A percentile compares a stretch with the other conserved stretches of the same genome.
phyloP scores from a whole-genome alignment of 2,888 invertebrate genomes.

The Trissonchulus sp. region DNA sequence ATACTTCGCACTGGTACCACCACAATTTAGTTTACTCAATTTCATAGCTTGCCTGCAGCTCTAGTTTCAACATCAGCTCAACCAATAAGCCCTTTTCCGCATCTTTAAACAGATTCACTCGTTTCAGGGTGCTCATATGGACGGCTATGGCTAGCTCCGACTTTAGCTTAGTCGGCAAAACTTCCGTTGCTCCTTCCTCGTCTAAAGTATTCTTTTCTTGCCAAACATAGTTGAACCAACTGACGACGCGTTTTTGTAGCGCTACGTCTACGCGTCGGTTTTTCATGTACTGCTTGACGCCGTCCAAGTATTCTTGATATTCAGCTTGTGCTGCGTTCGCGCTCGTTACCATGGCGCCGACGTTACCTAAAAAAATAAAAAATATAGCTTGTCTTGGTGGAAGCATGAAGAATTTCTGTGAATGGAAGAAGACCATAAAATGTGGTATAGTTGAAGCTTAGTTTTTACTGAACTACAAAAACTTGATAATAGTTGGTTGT shows the following conservation, averaged over 20 bases:
- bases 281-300: slow-evolving; percentile 58
- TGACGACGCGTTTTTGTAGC: slow-evolving; percentile 70
- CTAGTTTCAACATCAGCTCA: slow-evolving; percentile 79
- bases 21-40: no score
- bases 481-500: no score
- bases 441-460: no score
- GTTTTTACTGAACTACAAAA: no score
- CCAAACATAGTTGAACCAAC: slow-evolving; percentile 81
- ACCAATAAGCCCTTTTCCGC: slow-evolving; percentile 87
- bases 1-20: no score
- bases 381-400: no score
- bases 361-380: slow-evolving; percentile 62
- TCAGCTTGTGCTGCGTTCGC: slow-evolving; percentile 90
- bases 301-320: slow-evolving; percentile 91
- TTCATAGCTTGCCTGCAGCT: no score
- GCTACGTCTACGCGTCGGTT: slow-evolving; percentile 62
- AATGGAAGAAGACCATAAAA: no score
- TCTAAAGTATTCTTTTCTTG: slow-evolving; percentile 65
- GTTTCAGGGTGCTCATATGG: slow-evolving; percentile 75
- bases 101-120: slow-evolving; percentile 61
- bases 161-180: slow-evolving; percentile 83
- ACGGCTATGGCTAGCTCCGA: slow-evolving; percentile 92
- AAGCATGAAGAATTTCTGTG: no score
- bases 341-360: slow-evolving; percentile 75
- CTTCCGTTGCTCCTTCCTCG: slow-evolving; percentile 65